Base-by-base conservation (phyloP, 2,797 vertebrate genomes). In the Mormyrops attenuatus region DNA sequence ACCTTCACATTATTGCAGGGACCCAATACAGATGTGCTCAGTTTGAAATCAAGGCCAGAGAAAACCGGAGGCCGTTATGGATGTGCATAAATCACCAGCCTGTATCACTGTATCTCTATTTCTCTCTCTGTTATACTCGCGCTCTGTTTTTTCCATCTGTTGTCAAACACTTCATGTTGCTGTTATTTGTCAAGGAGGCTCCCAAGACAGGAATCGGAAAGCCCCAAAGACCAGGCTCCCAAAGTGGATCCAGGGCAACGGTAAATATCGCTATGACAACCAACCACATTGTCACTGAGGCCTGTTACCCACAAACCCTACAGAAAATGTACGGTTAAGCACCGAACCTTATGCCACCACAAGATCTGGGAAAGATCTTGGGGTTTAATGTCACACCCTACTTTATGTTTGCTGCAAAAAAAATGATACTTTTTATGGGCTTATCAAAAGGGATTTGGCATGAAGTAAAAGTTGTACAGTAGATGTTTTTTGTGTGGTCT, bases 401-500 rank as follows among this genome's bases (percentile, higher is more conserved):
- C 15, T 89, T 89, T 26, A 55, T 87, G 30, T 7, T 85, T 41
- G 3, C n/a, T 38, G 30, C 7, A n/a, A n/a, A 57, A 34, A 57
- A 87, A 87, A 60, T 87, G 60, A 87, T 44, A 57, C 50, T 34
- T 57, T 87, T 87, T 60, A 87, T 60, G 20, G 85, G 53, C 30
- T 57, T 41, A 57, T 87, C 85, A 87, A 60, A 60, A 87, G 34
- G 15, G 53, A 60, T 17, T 87, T 5, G 66, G n/a, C 57, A 5
- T 11, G 8, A 41, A 53, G 50, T 5, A 17, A 63, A 85, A 88
- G 63, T 44, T 85, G 20, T 57, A n/a, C 55, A 63, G 85, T 53
- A 77, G 84, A 20, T 38, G 47, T 77, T 86, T 38, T 90, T 60
- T 91, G 91, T 89, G 90, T 92, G 90, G 90, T 90, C 90, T 73